Evolutionary conservation across 2,113 vertebrate genomes (phyloP).

Genomic region (Psilopogon haemacephalus): DNA sequence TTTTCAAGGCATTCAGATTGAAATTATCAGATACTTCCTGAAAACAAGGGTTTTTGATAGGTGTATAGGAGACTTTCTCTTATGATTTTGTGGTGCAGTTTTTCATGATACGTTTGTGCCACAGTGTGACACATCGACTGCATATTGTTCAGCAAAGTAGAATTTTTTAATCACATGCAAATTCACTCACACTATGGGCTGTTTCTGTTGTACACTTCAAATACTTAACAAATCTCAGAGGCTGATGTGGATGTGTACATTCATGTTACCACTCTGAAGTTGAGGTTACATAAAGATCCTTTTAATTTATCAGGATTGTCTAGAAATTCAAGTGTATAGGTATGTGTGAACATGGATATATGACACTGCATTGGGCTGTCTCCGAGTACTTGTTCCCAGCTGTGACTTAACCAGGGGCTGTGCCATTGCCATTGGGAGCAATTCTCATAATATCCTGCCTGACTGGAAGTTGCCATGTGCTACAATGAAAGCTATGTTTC

Average conservation of each 20-base stretch:
- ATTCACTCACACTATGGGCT: background rate
- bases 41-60: background rate
- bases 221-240: background rate
- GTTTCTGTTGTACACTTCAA: conserved; percentile 4
- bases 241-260: background rate
- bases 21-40: background rate
- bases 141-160: background rate
- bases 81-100: background rate
- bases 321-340: background rate
- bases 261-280: background rate
- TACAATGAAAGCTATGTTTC: background rate
- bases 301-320: background rate
- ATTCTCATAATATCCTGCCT: background rate
- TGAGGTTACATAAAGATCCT: background rate
- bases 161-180: conserved; percentile 17
- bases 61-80: background rate
- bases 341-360: background rate
- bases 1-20: background rate
- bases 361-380: background rate
- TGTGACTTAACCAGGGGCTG: background rate
- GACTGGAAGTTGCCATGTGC: background rate
- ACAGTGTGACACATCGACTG: conserved; percentile 13
- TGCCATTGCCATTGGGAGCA: background rate
- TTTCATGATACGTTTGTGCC: background rate
- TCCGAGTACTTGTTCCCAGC: background rate